These are phyloP conservation scores for Orestias chungarensis DNA, from an alignment of 2,797 vertebrate species.

Conservation along the genomic window DNA sequence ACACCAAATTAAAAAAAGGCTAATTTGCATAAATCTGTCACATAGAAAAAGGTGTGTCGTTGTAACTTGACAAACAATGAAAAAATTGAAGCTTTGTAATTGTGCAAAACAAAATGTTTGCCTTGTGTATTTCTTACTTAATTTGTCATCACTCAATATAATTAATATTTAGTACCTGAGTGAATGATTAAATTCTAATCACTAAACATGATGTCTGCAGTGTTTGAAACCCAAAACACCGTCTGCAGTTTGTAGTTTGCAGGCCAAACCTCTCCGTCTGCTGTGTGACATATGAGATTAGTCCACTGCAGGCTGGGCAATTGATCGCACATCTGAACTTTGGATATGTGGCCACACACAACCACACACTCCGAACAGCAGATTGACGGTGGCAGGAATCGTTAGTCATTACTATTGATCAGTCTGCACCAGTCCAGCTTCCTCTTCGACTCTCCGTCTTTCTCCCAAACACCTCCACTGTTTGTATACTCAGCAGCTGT, in stretches of 20 bases:
- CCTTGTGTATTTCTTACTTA: not conserved
- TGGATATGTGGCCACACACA: conserved; percentile 40
- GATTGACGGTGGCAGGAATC: conserved; percentile 58
- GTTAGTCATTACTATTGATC: conserved; percentile 72
- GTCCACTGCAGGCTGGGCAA: conserved; percentile 42
- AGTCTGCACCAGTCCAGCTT: conserved; percentile 28
- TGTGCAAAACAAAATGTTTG: too few relatives aligned
- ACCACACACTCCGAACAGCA: conserved; percentile 37
- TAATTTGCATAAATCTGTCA: not conserved
- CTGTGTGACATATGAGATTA: conserved; percentile 43
- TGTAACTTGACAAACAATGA: not conserved
- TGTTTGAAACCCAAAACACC: conserved; percentile 13
- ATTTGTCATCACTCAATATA: not conserved
- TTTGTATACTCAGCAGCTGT: conserved; percentile 50
- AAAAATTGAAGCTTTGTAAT: too few relatives aligned
- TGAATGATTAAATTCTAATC: not conserved
- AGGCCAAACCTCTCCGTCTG: conserved; percentile 26
- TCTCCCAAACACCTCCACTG: conserved; percentile 13
- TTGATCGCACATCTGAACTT: conserved; percentile 62
- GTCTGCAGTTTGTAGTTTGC: conserved; percentile 17
- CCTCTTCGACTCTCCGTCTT: conserved; percentile 1
- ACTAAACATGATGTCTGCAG: conserved; percentile 1
- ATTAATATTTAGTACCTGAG: not conserved
- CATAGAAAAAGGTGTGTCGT: not conserved
- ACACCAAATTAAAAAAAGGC: not conserved